A percentile compares a stretch with the other conserved stretches of the same genome.
Evolutionary conservation across 1,140 invertebrate species (phyloP).

Genomic region (Rhynchophorus ferrugineus): DNA sequence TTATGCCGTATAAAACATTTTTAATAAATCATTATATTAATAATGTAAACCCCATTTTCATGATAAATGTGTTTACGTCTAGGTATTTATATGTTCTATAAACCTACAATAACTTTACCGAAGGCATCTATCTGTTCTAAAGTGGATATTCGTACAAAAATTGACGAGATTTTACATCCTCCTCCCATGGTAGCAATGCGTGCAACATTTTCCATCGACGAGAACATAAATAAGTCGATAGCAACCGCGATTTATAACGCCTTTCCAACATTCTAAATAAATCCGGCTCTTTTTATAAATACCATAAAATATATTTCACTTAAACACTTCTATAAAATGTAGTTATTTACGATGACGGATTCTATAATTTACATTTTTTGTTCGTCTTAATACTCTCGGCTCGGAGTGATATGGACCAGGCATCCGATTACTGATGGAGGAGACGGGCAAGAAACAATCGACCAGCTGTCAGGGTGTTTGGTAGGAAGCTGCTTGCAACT

Average conservation of each 20-base stretch:
- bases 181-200: conserved; percentile 2
- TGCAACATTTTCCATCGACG: conserved; percentile 24
- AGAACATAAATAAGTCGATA: conserved; percentile 31
- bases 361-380: conserved; percentile 30
- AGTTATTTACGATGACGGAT: conserved; percentile 33
- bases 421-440: neutral
- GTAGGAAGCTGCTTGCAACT: too few species aligned
- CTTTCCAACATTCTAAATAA: conserved; percentile 32
- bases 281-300: conserved; percentile 29
- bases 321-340: conserved; percentile 32
- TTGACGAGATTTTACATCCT: neutral
- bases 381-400: conserved; percentile 18
- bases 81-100: too few species aligned
- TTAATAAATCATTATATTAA: too few species aligned
- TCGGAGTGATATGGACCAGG: conserved; percentile 23
- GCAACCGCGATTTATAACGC: conserved; percentile 29
- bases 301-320: conserved; percentile 34
- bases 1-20: too few species aligned
- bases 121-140: too few species aligned
- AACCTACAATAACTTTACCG: too few species aligned
- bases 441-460: neutral
- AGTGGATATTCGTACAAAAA: too few species aligned
- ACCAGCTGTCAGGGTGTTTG: too few species aligned
- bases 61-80: too few species aligned
- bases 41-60: too few species aligned